Base-by-base conservation (phyloP, 2,888 invertebrate species). In the Drosophila helvetica region DNA sequence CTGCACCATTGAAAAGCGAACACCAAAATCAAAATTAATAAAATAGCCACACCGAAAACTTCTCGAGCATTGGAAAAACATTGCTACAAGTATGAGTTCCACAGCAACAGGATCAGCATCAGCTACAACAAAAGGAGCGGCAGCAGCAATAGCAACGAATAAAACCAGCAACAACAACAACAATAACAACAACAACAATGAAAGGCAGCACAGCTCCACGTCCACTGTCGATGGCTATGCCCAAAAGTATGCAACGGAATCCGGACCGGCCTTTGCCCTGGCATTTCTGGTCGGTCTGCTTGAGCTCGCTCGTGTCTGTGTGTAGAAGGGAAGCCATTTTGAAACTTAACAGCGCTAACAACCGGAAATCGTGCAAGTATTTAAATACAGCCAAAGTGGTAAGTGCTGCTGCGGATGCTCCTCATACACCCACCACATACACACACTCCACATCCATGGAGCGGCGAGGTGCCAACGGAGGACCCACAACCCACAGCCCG, bases 281-380 rank as follows among this genome's bases (percentile, higher is more conserved):
- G n/a, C n/a, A n/a, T n/a, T n/a, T n/a, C n/a, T n/a, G n/a, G n/a
- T n/a, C n/a, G n/a, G n/a, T n/a, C n/a, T 22, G 33, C 46, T 42
- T 63, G 38, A 56, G 45, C 2, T 8, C 27, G 27, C 8, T 27
- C 27, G 27, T 27, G 45, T 43, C n/a, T 54, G 58, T 59, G 51
- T 51, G 53, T 68, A 33, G 60, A 79, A 48, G 43, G 88, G 69
- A 75, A 84, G 84, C 76, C 89, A 87, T 87, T 84, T 87, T 81
- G 72, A 79, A 79, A 75, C 73, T 84, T 78, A 74, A 66, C 69
- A 73, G 67, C 83, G 78, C 82, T 80, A 87, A 87, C 83, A 88
- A 84, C 77, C 89, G 84, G 89, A 84, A 89, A 89, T 87, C 75
- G 82, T 81, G 75, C 87, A 85, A 89, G 86, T 87, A 87, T 89